phyloP scores from a whole-genome alignment of 2,888 invertebrate genomes.

The Plebejus argus region DNA sequence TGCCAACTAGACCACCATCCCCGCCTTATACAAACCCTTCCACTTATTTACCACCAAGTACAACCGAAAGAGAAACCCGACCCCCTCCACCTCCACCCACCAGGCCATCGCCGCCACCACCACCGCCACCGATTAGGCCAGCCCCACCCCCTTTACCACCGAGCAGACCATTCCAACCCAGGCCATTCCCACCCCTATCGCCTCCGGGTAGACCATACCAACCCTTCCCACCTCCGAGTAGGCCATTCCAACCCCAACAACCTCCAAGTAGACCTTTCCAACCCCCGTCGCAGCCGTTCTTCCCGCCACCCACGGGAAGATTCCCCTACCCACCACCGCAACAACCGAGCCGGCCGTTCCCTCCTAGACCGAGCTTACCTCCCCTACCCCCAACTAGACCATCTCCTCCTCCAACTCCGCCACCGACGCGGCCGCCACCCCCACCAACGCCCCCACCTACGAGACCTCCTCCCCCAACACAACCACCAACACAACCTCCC shows the following conservation, averaged over 20 bases:
- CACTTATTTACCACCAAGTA: constrained; percentile 34
- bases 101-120: constrained; percentile 33
- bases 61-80: constrained; percentile 30
- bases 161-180: constrained; percentile 37
- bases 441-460: constrained; percentile 40
- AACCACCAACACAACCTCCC: constrained; percentile 42
- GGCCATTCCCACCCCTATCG: constrained; percentile 38
- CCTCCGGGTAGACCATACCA: constrained; percentile 43
- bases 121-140: constrained; percentile 42
- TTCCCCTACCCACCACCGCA: constrained; percentile 39
- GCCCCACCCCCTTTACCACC: constrained; percentile 38
- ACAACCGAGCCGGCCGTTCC: constrained; percentile 1
- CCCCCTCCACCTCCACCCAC: constrained; percentile 39
- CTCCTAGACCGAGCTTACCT: neutral
- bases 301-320: neutral
- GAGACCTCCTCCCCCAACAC: constrained; percentile 41
- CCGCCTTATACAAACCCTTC: constrained; percentile 30
- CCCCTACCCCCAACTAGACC: constrained; percentile 33
- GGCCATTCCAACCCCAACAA: constrained; percentile 37
- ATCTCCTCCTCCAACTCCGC: constrained; percentile 39
- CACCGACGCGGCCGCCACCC: constrained; percentile 40
- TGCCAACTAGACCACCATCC: constrained; percentile 35
- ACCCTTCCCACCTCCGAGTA: constrained; percentile 36
- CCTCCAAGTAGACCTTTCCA: constrained; percentile 40
- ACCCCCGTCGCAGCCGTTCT: constrained; percentile 21